Evolutionary conservation across 2,888 invertebrate genomes (phyloP).

Genomic region (Limenitis camilla): DNA sequence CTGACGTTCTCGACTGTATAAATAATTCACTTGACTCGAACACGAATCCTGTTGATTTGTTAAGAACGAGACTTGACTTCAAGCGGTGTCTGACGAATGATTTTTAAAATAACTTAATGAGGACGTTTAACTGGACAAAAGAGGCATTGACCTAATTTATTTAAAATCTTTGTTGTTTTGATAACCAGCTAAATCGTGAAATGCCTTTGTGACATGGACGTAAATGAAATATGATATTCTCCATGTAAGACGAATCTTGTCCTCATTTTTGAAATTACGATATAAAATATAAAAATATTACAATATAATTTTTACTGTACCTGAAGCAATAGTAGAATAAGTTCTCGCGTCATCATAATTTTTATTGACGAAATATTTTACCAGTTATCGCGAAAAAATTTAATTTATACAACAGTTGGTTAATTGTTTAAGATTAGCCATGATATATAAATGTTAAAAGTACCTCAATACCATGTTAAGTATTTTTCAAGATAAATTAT

Average conservation of each 20-base stretch:
- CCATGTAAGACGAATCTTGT: background rate
- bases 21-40: constrained; percentile 5
- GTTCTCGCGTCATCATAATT: too few relatives aligned
- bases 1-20: constrained; percentile 8
- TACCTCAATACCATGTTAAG: constrained; percentile 6
- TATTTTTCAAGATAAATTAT: background rate
- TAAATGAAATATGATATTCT: background rate
- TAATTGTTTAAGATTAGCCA: too few relatives aligned
- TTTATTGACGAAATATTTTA: too few relatives aligned
- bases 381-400: too few relatives aligned
- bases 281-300: background rate
- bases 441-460: too few relatives aligned
- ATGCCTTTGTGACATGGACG: background rate
- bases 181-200: constrained; percentile 1
- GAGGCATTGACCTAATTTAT: constrained; percentile 20
- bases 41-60: constrained; percentile 14
- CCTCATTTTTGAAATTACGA: background rate
- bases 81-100: constrained; percentile 11
- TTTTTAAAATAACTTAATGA: constrained; percentile 21
- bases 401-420: too few relatives aligned
- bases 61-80: constrained; percentile 8
- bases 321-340: too few relatives aligned
- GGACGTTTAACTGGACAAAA: constrained; percentile 17
- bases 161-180: constrained; percentile 11
- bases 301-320: too few relatives aligned